Percentiles rank a stretch among this genome's conserved stretches.
phyloP scores from a whole-genome alignment of 2,113 vertebrate species.

The Gobio gobio region DNA sequence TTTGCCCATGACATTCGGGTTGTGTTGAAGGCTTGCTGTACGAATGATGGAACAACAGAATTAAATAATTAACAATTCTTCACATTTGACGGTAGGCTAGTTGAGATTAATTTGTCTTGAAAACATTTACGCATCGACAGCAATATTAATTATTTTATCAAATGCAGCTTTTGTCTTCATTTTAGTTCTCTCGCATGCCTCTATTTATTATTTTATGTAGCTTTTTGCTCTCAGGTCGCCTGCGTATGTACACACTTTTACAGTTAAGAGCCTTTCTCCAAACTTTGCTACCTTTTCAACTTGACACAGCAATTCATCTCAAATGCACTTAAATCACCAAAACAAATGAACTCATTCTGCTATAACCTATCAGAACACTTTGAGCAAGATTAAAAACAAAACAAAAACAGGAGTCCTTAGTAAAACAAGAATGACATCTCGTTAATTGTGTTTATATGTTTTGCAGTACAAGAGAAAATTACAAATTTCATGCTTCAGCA shows the following conservation, averaged over 20 bases:
- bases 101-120: background rate
- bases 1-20: background rate
- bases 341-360: slow-evolving; percentile 5
- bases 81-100: background rate
- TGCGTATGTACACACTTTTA: background rate
- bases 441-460: background rate
- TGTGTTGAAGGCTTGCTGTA: background rate
- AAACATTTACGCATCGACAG: background rate
- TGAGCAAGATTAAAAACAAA: background rate
- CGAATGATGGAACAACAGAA: background rate
- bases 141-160: background rate
- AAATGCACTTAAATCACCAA: background rate
- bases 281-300: background rate
- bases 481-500: background rate
- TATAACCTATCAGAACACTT: background rate
- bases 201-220: background rate
- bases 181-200: background rate
- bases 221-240: background rate
- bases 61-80: background rate
- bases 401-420: background rate
- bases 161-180: slow-evolving; percentile 6
- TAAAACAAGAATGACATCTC: background rate
- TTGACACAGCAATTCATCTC: slow-evolving; percentile 5
- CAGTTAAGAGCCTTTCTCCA: background rate
- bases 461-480: background rate